Conservation (phyloP, 2,113 vertebrate genomes). For the Desmodus rotundus region DNA sequence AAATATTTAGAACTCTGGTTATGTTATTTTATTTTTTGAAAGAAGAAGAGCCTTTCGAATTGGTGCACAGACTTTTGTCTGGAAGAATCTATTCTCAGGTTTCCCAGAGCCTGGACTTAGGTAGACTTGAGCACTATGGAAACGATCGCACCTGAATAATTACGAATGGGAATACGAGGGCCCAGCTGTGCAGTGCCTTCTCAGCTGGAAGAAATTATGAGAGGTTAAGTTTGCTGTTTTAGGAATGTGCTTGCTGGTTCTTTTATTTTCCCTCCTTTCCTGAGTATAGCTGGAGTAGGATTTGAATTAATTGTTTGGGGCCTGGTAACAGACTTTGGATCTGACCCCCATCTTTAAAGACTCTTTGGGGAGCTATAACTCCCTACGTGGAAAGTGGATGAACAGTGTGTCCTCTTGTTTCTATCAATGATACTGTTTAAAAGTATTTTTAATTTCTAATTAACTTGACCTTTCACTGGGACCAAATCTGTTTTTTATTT, state of each 20-base stretch:
- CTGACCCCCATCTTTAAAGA: background rate
- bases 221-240: background rate
- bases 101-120: background rate
- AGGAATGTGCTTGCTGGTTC: background rate
- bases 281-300: background rate
- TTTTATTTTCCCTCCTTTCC: background rate
- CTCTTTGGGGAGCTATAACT: background rate
- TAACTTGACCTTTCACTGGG: conserved; percentile 61
- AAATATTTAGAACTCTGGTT: background rate
- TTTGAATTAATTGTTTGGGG: background rate
- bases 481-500: conserved; percentile 60
- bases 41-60: background rate
- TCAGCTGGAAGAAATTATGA: background rate
- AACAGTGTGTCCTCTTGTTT: conserved; percentile 59
- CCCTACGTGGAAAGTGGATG: background rate
- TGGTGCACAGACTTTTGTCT: background rate
- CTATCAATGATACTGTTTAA: conserved; percentile 45
- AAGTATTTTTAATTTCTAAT: conserved; percentile 62
- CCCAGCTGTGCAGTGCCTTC: background rate
- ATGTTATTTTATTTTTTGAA: background rate
- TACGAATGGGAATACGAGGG: background rate
- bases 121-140: background rate
- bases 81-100: background rate
- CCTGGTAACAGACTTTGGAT: background rate
- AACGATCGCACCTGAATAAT: background rate